phyloP scores from a whole-genome alignment of 2,888 invertebrate genomes.

The Dryomyza anilis region DNA sequence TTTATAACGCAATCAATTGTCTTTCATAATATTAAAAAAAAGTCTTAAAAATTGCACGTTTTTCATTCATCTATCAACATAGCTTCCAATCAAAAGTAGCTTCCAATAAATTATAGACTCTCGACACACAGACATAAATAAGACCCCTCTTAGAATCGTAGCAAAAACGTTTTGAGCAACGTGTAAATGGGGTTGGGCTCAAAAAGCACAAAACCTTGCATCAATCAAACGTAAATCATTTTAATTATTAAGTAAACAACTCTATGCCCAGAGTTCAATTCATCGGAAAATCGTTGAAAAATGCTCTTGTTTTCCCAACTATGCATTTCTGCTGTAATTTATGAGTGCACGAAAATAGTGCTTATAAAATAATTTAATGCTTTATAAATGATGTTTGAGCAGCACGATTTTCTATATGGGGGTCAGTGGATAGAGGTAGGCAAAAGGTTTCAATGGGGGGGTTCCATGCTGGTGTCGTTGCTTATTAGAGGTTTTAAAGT shows the following conservation, averaged over 20 bases:
- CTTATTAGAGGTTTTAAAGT: too few species aligned
- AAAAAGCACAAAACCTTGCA: slow-evolving; percentile 3
- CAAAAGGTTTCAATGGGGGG: neutral
- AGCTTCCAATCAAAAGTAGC: neutral
- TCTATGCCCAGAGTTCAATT: neutral
- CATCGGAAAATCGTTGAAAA: too few species aligned
- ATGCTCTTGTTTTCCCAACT: neutral
- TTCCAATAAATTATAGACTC: neutral
- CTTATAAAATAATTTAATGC: slow-evolving; percentile 1
- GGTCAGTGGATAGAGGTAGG: neutral
- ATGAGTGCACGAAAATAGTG: neutral
- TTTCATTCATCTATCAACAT: neutral
- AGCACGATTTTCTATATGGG: slow-evolving; percentile 1
- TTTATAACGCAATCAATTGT: too few species aligned
- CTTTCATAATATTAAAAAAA: too few species aligned
- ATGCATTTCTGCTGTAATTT: neutral
- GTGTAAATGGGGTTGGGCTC: neutral
- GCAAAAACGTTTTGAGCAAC: too few species aligned
- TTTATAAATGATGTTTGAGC: slow-evolving; percentile 2
- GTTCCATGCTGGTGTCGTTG: neutral
- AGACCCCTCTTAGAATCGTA: too few species aligned
- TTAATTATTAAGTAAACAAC: slow-evolving; percentile 33
- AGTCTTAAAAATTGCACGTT: too few species aligned
- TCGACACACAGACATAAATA: too few species aligned
- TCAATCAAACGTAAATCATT: slow-evolving; percentile 37